Base-by-base conservation (phyloP, 2,797 vertebrate species). In the Sebastes hubbsi region DNA sequence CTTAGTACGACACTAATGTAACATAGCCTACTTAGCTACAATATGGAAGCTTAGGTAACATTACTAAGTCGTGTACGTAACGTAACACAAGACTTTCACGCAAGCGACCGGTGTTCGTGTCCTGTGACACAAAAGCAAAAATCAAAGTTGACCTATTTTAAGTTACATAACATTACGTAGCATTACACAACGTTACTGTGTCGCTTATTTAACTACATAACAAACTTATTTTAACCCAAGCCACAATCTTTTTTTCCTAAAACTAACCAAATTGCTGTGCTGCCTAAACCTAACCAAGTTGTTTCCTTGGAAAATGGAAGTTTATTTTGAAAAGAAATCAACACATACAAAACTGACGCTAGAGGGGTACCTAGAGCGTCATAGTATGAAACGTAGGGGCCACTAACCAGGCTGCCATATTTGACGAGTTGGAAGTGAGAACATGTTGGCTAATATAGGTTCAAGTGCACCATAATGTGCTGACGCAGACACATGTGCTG, bases 381-480 rank as follows among this genome's bases (percentile, higher is more conserved):
- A 22, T 54, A 22, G 9, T 54, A n/a, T 54, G 29, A 61, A 32
- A 20, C 29, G 11, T 7, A 34, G 11, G 20, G 60, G 18, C 60
- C 11, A 6, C 60, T 25, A 29, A 60, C 29, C 18, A 32, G 18
- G 29, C 16, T 32, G 60, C 20, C 6, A 3, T 30, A 32, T 20
- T 38, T 64, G 14, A 36, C 34, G 8, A 54, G 34, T 13, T 64
- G 34, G 34, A 12, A 64, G 34, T 38, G 2, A 16, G 2, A 64
- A 42, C 8, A 22, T 42, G 36, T 25, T 42, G 22, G 36, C 14
- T 25, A 27, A 27, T 2, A 25, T 22, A 27, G 68, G 74, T 85
- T 87, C 58, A 88, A 88, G 82, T 76, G 42, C 66, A 49, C 62
- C 38, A 76, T 46, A 49, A 73, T 71, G 64, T 38, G 70, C 61